Base-by-base conservation (phyloP, 2,888 invertebrate genomes). In the Dorcus parallelipipedus region DNA sequence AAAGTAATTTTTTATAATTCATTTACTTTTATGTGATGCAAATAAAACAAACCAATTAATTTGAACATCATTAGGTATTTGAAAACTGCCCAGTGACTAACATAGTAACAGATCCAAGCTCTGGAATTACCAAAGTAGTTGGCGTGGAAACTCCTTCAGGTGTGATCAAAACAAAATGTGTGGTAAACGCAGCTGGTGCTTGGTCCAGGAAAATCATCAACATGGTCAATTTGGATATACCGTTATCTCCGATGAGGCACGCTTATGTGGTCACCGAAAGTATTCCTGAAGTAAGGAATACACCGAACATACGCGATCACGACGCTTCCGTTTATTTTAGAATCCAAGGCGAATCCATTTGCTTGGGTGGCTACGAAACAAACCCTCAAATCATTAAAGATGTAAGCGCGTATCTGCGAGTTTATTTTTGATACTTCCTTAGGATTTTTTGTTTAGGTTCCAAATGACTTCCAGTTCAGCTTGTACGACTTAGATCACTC, bases 401-500 rank as follows among this genome's bases (percentile, higher is more conserved):
- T 74, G 90, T 89, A 75, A 68, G 67, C 63, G 40, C n/a, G 20
- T 8, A 10, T 20, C 9, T 17, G 9, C 45, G 3, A 20, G 39
- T 52, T 43, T 20, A 23, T 47, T 47, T 48, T 17, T 49, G 5
- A 40, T 7, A 45, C 8, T 38, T 45, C 14, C 6, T 9, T 26
- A 39, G 14, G 26, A 3, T 56, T 63, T 23, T n/a, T 9, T 7
- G 55, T 61, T 5, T 67, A 89, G 83, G 84, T 92, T 9, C 84
- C 88, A 10, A 83, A 86, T 62, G 88, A 93, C 71, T 91, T 92
- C 65, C 84, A 90, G 58, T 96, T 95, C 73, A 86, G 89, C 33
- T 80, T 96, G 0, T 95, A 90, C 74, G 93, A 96, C 59, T 76
- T 96, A 56, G 93, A 96, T 71, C 94, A 91, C 89, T 87, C 89